Percentiles rank a stretch among this genome's conserved stretches.
phyloP scores from a whole-genome alignment of 2,888 invertebrate species.

The Nephrotoma flavescens region DNA sequence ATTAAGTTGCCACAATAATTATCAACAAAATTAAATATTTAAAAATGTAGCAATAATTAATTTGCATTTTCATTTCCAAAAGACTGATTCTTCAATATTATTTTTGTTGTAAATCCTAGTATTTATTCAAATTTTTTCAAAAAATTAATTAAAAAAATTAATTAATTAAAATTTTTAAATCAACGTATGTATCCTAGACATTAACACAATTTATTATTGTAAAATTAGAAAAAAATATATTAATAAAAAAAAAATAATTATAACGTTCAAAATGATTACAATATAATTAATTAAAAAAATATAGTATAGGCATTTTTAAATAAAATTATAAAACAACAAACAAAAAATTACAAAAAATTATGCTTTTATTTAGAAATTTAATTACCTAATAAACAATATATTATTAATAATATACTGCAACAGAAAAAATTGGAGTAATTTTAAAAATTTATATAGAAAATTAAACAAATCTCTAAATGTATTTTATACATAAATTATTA shows the following conservation, averaged over 20 bases:
- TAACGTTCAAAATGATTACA: neutral
- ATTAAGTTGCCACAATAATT: too few relatives aligned
- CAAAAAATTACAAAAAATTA: neutral
- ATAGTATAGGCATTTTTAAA: neutral
- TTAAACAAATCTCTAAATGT: conserved; percentile 4
- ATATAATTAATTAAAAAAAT: neutral
- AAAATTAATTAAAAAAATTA: neutral
- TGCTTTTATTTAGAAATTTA: neutral
- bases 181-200: neutral
- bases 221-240: neutral
- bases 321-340: neutral
- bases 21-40: neutral
- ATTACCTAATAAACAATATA: neutral
- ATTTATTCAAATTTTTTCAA: neutral
- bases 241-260: neutral
- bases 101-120: neutral
- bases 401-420: too few relatives aligned
- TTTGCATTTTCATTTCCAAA: neutral
- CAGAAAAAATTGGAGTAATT: neutral
- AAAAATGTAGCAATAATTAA: neutral
- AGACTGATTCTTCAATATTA: neutral
- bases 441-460: neutral
- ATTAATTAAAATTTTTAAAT: neutral
- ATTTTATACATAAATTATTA: conserved; percentile 4
- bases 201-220: neutral